Percentiles rank a stretch among this genome's conserved stretches.
phyloP scores from a whole-genome alignment of 2,113 vertebrate species.

The Verasper variegatus region DNA sequence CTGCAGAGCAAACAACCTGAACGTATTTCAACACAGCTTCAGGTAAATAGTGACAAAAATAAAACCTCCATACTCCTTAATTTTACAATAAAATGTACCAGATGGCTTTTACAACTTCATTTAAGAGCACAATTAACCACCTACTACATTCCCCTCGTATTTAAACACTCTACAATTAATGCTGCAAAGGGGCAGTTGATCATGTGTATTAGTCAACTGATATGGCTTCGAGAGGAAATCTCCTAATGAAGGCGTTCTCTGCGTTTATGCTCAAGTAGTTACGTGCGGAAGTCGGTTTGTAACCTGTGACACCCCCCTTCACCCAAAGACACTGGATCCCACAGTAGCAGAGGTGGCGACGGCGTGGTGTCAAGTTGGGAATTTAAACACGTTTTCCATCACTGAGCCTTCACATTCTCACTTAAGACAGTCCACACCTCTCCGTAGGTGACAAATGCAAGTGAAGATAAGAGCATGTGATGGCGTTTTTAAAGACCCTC shows the following conservation, averaged over 20 bases:
- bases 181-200: conserved; percentile 40
- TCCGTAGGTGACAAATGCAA: conserved; percentile 63
- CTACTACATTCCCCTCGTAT: conserved; percentile 55
- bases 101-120: conserved; percentile 73
- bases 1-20: conserved; percentile 23
- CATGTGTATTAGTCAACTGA: conserved; percentile 37
- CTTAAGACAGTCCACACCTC: conserved; percentile 60
- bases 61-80: conserved; percentile 44
- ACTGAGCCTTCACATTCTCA: conserved; percentile 65
- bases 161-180: conserved; percentile 65
- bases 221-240: conserved; percentile 15
- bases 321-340: conserved; percentile 40
- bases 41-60: conserved; percentile 34
- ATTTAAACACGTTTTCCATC: conserved; percentile 62
- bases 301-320: conserved; percentile 45
- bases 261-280: conserved; percentile 29
- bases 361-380: conserved; percentile 57
- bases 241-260: conserved; percentile 26
- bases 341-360: conserved; percentile 51
- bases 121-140: conserved; percentile 76
- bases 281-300: conserved; percentile 11
- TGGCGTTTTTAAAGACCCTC: conserved; percentile 43
- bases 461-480: conserved; percentile 16
- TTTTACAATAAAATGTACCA: conserved; percentile 62
- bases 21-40: conserved; percentile 31